Conservation (phyloP, 2,888 invertebrate species). For the Ochropleura leucogaster region DNA sequence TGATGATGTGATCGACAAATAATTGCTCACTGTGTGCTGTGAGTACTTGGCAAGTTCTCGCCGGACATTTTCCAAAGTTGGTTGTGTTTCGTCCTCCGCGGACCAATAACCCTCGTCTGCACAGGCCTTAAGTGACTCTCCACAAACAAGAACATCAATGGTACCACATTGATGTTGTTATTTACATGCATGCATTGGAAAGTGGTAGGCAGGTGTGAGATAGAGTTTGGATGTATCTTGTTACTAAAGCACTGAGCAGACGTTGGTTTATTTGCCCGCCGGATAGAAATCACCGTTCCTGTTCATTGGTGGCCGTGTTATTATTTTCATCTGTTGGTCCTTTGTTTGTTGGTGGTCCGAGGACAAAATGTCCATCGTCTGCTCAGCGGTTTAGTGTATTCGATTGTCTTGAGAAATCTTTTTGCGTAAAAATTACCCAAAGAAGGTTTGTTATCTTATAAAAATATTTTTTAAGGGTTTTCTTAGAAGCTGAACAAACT, state of each 20-base stretch:
- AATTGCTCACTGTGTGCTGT: neutral
- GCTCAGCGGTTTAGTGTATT: neutral
- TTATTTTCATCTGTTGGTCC: neutral
- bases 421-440: neutral
- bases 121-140: neutral
- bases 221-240: neutral
- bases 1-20: neutral
- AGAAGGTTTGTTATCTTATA: neutral
- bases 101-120: neutral
- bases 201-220: neutral
- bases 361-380: neutral
- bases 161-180: neutral
- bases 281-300: neutral
- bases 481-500: neutral
- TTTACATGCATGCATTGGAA: neutral
- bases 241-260: neutral
- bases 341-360: neutral
- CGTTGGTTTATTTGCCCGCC: neutral
- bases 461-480: neutral
- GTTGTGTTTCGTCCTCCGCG: neutral
- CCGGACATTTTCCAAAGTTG: neutral
- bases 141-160: neutral
- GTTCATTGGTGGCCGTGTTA: neutral
- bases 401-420: neutral
- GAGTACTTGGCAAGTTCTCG: neutral